phyloP scores from a whole-genome alignment of 2,113 vertebrate genomes.

The Polyodon spathula region DNA sequence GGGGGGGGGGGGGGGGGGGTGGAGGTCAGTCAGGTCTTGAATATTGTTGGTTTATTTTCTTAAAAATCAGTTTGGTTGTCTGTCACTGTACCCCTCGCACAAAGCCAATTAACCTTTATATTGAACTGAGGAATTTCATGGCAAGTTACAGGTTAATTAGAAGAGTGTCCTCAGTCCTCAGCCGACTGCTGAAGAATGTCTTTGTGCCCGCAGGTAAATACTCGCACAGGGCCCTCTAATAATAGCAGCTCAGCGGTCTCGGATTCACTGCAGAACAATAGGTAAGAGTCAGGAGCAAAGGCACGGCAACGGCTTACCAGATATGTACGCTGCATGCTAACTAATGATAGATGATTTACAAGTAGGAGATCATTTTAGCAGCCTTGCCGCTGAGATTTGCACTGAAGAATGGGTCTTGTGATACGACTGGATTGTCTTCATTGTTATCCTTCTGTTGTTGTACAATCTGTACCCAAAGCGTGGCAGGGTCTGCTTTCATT shows the following conservation, averaged over 20 bases:
- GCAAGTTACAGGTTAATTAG: slow-evolving; percentile 39
- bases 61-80: neutral
- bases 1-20: too few species aligned
- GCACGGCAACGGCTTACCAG: too few species aligned
- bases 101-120: slow-evolving; percentile 45
- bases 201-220: slow-evolving; percentile 81
- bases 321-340: too few species aligned
- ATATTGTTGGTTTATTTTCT: slow-evolving; percentile 10
- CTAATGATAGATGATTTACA: too few species aligned
- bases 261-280: slow-evolving; percentile 82
- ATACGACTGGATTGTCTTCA: too few species aligned
- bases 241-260: slow-evolving; percentile 60
- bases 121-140: slow-evolving; percentile 22
- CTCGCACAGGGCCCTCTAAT: slow-evolving; percentile 72
- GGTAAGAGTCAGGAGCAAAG: slow-evolving; percentile 59
- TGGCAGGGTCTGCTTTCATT: too few species aligned
- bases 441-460: too few species aligned
- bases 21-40: too few species aligned
- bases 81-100: neutral
- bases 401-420: too few species aligned
- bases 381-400: too few species aligned
- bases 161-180: slow-evolving; percentile 4
- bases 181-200: slow-evolving; percentile 15
- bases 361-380: too few species aligned
- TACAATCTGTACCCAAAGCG: too few species aligned